Conservation (phyloP, 2,113 vertebrate genomes). For the Ivindomyrus marchei region DNA sequence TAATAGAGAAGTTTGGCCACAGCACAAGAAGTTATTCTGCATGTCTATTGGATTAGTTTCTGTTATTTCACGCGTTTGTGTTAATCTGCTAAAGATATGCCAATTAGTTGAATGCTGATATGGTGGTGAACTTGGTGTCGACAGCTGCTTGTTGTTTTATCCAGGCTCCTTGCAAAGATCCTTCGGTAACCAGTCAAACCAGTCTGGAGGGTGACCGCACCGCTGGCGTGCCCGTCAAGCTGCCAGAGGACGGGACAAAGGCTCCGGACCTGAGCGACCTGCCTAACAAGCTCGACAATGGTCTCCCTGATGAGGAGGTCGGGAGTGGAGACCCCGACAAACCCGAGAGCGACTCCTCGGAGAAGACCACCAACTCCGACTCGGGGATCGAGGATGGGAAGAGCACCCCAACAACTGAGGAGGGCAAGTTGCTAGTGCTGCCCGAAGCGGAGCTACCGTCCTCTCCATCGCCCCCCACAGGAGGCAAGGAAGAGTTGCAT, state of each 20-base stretch:
- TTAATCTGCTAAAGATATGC: background rate
- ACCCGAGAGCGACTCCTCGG: constrained; percentile 53
- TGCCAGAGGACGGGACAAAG: background rate
- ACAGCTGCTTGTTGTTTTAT: background rate
- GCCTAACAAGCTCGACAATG: constrained; percentile 30
- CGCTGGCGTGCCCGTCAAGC: constrained; percentile 1
- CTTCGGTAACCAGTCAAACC: constrained; percentile 64
- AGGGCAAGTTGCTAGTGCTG: constrained; percentile 48
- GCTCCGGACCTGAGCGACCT: constrained; percentile 22
- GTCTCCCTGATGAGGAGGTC: constrained; percentile 34
- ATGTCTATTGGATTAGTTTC: background rate
- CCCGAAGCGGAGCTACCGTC: constrained; percentile 41
- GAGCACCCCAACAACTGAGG: constrained; percentile 44
- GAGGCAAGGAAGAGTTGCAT: background rate
- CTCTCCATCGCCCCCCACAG: background rate
- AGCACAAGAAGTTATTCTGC: background rate
- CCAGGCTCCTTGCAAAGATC: constrained; percentile 65
- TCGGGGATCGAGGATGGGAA: constrained; percentile 60
- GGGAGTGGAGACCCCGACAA: constrained; percentile 46
- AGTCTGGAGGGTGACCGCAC: constrained; percentile 64
- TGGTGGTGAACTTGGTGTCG: background rate
- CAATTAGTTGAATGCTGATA: background rate
- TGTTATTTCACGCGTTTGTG: background rate
- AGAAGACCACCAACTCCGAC: constrained; percentile 52
- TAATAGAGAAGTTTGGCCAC: background rate